Conservation (phyloP, 2,113 vertebrate genomes). For the Phoenicopterus ruber region DNA sequence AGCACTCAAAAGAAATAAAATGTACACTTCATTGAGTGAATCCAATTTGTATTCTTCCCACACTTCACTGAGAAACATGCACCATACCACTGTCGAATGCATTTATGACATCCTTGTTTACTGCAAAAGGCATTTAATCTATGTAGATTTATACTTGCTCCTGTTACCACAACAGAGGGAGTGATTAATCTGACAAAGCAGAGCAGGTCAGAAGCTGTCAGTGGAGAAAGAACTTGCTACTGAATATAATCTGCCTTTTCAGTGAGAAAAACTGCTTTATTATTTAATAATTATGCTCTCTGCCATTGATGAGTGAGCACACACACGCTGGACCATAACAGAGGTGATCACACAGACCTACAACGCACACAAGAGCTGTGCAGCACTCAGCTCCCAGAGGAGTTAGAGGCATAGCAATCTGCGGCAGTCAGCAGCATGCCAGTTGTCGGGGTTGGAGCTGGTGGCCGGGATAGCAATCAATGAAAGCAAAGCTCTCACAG, state of each 20-base stretch:
- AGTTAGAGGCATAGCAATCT: not conserved
- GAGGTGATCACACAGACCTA: not conserved
- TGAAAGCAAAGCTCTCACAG: not conserved
- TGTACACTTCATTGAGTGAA: not conserved
- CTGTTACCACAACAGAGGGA: not conserved
- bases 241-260: not conserved
- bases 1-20: not conserved
- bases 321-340: not conserved
- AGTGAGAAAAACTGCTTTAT: not conserved
- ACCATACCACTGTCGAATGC: not conserved
- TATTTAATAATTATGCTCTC: not conserved
- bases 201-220: not conserved
- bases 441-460: not conserved
- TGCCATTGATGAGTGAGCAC: not conserved
- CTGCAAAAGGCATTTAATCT: not conserved
- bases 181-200: not conserved
- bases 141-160: not conserved
- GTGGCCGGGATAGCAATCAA: not conserved
- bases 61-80: not conserved
- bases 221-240: not conserved
- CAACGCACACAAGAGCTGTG: rapidly evolving
- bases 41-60: not conserved
- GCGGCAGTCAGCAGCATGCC: not conserved
- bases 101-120: not conserved
- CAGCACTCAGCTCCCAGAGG: not conserved